Evolutionary conservation across 2,113 vertebrate species (phyloP).

Genomic region (Daboia siamensis): DNA sequence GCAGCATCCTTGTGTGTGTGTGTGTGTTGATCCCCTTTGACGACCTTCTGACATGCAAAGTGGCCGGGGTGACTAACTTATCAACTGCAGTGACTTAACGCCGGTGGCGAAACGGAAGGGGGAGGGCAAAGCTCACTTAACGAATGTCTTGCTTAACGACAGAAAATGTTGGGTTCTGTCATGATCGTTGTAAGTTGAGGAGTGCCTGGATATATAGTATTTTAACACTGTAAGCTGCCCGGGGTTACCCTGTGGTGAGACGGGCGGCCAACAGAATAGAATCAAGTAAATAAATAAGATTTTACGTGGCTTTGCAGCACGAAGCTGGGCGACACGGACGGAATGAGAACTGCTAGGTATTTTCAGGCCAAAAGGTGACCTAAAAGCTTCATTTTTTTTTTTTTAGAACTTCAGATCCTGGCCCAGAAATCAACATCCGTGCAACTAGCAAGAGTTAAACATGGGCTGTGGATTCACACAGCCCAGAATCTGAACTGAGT

Average conservation of each 20-base stretch:
- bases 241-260: too few relatives aligned
- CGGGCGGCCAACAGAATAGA: not conserved
- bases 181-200: too few relatives aligned
- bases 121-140: too few relatives aligned
- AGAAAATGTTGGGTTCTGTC: too few relatives aligned
- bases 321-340: fast-evolving
- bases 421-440: fast-evolving
- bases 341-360: too few relatives aligned
- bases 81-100: too few relatives aligned
- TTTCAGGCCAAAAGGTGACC: not conserved
- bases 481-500: not conserved
- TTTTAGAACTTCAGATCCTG: not conserved
- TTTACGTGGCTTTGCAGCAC: not conserved
- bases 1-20: too few relatives aligned
- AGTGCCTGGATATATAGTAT: not conserved
- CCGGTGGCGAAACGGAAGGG: too few relatives aligned
- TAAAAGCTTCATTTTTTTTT: not conserved
- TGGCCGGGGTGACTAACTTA: too few relatives aligned
- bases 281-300: not conserved
- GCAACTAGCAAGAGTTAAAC: not conserved
- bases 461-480: not conserved
- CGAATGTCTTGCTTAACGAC: too few relatives aligned
- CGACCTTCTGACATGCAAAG: too few relatives aligned
- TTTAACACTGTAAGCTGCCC: not conserved
- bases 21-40: too few relatives aligned